Conservation (phyloP, 2,797 vertebrate species). For the Diceros bicornis region DNA sequence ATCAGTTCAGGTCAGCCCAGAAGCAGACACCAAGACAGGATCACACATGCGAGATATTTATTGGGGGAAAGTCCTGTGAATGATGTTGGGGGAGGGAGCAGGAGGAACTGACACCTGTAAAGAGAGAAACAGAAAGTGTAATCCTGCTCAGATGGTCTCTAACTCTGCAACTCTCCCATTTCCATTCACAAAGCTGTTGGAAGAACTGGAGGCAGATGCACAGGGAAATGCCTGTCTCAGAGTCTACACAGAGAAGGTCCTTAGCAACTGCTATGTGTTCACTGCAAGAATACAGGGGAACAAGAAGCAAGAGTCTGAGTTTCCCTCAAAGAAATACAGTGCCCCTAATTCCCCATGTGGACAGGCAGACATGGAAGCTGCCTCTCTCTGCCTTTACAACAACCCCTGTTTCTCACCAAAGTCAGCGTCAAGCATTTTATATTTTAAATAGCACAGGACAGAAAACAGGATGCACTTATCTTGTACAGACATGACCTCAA, state of each 20-base stretch:
- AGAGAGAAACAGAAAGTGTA: neutral
- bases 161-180: neutral
- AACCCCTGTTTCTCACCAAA: neutral
- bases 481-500: neutral
- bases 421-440: neutral
- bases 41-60: neutral
- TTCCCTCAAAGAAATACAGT: neutral
- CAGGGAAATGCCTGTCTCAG: neutral
- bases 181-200: neutral
- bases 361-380: neutral
- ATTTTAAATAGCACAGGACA: constrained; percentile 11
- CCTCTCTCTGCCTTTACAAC: neutral
- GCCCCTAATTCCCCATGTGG: neutral
- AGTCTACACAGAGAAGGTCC: neutral
- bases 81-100: neutral
- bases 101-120: neutral
- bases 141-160: neutral
- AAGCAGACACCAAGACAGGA: neutral
- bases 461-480: constrained; percentile 33
- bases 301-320: neutral
- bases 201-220: neutral
- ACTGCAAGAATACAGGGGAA: neutral
- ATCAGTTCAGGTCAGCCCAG: neutral
- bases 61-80: neutral
- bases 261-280: neutral